Percentiles rank a stretch among this genome's conserved stretches.
These are phyloP conservation scores for Parascotia fuliginaria DNA, from an alignment of 2,888 invertebrate species.

Conservation along the genomic window DNA sequence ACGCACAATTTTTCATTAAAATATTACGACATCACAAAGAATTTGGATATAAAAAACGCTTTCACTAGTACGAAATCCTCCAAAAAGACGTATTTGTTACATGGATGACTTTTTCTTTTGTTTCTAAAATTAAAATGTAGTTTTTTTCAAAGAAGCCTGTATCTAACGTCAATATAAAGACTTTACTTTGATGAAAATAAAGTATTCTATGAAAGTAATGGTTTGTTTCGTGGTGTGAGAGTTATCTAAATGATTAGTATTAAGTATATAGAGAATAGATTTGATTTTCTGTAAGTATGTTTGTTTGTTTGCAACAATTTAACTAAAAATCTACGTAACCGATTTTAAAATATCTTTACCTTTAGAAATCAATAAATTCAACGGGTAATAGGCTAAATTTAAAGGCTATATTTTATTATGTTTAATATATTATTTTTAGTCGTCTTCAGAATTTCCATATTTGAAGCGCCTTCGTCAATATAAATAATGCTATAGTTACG, in stretches of 20 bases:
- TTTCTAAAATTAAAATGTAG: constrained; percentile 78
- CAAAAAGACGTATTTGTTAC: constrained; percentile 82
- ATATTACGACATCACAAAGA: constrained; percentile 85
- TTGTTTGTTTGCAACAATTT: no score
- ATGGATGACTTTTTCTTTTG: constrained; percentile 82
- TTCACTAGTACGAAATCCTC: constrained; percentile 79
- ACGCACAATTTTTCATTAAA: constrained; percentile 81
- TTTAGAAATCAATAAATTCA: no score
- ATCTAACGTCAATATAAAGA: constrained; percentile 32
- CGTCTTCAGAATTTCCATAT: no score
- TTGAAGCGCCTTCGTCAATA: no score
- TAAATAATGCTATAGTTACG: no score
- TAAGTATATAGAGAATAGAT: neutral
- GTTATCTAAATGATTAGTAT: neutral
- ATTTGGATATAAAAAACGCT: constrained; percentile 85
- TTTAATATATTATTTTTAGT: no score
- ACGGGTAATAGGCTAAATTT: no score
- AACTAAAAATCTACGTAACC: no score
- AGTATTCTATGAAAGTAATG: neutral
- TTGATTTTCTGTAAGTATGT: neutral
- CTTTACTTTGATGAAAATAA: constrained; percentile 12
- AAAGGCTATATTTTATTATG: no score
- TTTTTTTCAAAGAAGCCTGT: constrained; percentile 59
- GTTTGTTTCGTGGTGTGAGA: no score
- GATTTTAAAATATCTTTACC: no score